phyloP scores from a whole-genome alignment of 2,797 vertebrate genomes.

The Periophthalmus magnuspinnatus region DNA sequence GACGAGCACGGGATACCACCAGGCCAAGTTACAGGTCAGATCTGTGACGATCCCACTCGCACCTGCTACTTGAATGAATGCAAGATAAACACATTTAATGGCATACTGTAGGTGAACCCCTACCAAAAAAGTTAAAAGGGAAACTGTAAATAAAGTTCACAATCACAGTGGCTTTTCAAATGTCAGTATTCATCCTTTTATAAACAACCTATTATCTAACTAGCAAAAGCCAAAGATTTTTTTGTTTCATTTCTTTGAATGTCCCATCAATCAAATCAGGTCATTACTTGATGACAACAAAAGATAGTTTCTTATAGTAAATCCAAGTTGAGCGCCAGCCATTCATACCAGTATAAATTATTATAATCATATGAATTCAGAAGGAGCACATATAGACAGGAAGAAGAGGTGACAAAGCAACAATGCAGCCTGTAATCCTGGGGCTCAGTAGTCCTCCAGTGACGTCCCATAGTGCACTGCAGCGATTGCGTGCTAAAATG shows the following conservation, averaged over 20 bases:
- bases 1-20: too few species aligned
- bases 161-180: background rate
- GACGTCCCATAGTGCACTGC: conserved; percentile 41
- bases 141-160: too few species aligned
- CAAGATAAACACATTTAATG: too few species aligned
- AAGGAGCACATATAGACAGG: background rate
- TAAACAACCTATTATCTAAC: background rate
- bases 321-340: background rate
- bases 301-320: background rate
- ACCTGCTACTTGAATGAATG: too few species aligned
- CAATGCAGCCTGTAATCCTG: conserved; percentile 33
- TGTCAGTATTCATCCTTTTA: background rate
- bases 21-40: too few species aligned
- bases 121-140: too few species aligned
- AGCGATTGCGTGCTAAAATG: conserved; percentile 55
- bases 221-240: background rate
- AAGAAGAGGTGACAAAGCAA: conserved; percentile 25
- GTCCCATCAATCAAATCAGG: background rate
- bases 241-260: background rate
- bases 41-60: too few species aligned
- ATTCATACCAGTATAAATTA: background rate
- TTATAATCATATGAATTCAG: background rate
- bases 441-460: conserved; percentile 41
- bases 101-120: too few species aligned
- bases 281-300: background rate